Percentiles rank a stretch among this genome's conserved stretches.
Conservation (phyloP, 2,888 invertebrate genomes). For the Baronia brevicornis region DNA sequence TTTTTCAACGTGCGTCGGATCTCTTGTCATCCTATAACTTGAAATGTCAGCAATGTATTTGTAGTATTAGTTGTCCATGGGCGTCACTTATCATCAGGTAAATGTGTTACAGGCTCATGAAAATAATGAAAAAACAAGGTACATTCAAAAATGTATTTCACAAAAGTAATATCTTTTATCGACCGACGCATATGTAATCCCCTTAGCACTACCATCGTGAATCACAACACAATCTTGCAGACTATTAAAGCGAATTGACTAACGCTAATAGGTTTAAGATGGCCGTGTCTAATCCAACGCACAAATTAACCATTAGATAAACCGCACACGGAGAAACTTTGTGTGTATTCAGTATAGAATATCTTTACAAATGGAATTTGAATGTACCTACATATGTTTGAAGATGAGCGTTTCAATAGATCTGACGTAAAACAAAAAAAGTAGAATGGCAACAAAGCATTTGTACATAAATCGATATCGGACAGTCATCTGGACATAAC, state of each 20-base stretch:
- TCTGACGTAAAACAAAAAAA: constrained; percentile 26
- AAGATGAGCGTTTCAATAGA: constrained; percentile 10
- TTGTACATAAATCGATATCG: constrained; percentile 43
- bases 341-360: constrained; percentile 10
- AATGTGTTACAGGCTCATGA: no score
- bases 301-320: constrained; percentile 48
- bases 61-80: no score
- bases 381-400: constrained; percentile 7
- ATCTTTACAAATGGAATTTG: constrained; percentile 6
- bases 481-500: constrained; percentile 48
- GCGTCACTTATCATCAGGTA: no score
- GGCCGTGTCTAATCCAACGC: constrained; percentile 46
- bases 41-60: no score
- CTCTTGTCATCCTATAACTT: no score
- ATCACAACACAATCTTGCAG: constrained; percentile 38
- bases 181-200: constrained; percentile 18
- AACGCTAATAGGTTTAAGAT: constrained; percentile 50
- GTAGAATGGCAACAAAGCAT: constrained; percentile 27
- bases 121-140: no score
- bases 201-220: constrained; percentile 28
- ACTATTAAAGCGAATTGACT: constrained; percentile 40
- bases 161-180: no score
- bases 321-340: constrained; percentile 40
- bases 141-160: no score
- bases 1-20: no score